A percentile compares a stretch with the other conserved stretches of the same genome.
Conservation (phyloP, 2,888 invertebrate species). For the Panorpa germanica region DNA sequence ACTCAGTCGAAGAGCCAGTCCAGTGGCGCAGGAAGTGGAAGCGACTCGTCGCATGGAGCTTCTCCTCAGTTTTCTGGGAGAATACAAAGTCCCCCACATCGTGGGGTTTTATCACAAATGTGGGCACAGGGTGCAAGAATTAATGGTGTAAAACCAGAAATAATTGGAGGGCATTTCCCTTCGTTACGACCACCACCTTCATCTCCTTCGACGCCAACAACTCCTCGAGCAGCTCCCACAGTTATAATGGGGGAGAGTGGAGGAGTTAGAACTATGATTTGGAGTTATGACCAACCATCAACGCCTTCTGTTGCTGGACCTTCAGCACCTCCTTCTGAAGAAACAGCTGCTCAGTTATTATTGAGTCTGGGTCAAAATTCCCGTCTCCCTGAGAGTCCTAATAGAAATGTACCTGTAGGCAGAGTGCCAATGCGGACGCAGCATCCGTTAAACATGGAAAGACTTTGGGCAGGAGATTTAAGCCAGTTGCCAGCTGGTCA, state of each 20-base stretch:
- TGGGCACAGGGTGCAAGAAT: conserved; percentile 46
- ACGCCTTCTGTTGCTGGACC: conserved; percentile 27
- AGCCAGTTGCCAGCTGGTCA: conserved; percentile 68
- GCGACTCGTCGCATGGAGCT: too few relatives aligned
- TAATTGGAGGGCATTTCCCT: conserved; percentile 40
- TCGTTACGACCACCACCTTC: conserved; percentile 17
- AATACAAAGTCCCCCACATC: conserved; percentile 17
- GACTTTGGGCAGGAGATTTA: conserved; percentile 76
- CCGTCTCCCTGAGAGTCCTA: conserved; percentile 23
- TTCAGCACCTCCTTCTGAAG: conserved; percentile 26
- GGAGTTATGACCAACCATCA: conserved; percentile 37
- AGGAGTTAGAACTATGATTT: conserved; percentile 56
- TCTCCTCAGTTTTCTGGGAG: too few relatives aligned
- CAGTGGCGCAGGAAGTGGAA: too few relatives aligned
- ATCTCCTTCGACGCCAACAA: conserved; percentile 21
- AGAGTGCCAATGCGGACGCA: conserved; percentile 27
- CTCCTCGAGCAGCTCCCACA: conserved; percentile 50
- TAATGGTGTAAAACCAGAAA: conserved; percentile 67
- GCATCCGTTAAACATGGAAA: conserved; percentile 73
- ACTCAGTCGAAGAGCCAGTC: too few relatives aligned
- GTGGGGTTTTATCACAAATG: too few relatives aligned
- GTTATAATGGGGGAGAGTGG: conserved; percentile 90
- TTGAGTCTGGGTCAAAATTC: conserved; percentile 57
- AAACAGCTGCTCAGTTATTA: conserved; percentile 47
- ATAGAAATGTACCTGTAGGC: conserved; percentile 20